Base-by-base conservation (phyloP, 2,113 vertebrate species). In the Tachuris rubrigastra region DNA sequence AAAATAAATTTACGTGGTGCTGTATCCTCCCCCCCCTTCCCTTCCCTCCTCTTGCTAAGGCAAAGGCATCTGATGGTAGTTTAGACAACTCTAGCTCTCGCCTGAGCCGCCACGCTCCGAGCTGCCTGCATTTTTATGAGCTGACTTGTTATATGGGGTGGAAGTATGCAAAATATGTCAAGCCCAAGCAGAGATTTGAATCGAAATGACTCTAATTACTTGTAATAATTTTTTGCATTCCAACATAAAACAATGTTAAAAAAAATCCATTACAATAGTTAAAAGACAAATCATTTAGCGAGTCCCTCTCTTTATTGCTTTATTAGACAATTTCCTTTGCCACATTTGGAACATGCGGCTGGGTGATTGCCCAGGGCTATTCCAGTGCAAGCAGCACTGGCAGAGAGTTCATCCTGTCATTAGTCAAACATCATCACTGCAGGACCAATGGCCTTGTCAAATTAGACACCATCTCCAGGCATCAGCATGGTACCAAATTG, bases 191-290 rank as follows among this genome's bases (percentile, higher is more conserved):
- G 95, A 96, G 96, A 92, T 96, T 49, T 68, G 97, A 98, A 98
- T 97, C 62, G 82, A 96, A 97, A 97, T 94, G 83, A 94, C 95
- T 97, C 97, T 98, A 97, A 98, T 98, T 97, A 98, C 71, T 92
- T 42, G 96, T 97, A 98, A 98, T 98, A 95, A 97, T 98, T 98
- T 98, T 94, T 96, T 84, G 97, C 91, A 97, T 97, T 96, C 96
- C 91, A 89, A 94, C 96, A 98, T 95, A 96, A 98, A 98, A 96
- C 96, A 97, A 93, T 91, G 97, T 92, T 97, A 37, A 85, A 47
- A 93, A 95, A 96, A 94, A 4, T 76, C 94, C 96, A 81, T 97
- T 94, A 93, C 87, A 87, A 95, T 79, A 85, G 96, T 95, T 95
- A 97, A 97, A 97, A 98, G 98, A 96, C 95, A 97, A 97, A 97